These are phyloP conservation scores for Gorsachius goisagi DNA, from an alignment of 2,113 vertebrate genomes.

Conservation along the genomic window DNA sequence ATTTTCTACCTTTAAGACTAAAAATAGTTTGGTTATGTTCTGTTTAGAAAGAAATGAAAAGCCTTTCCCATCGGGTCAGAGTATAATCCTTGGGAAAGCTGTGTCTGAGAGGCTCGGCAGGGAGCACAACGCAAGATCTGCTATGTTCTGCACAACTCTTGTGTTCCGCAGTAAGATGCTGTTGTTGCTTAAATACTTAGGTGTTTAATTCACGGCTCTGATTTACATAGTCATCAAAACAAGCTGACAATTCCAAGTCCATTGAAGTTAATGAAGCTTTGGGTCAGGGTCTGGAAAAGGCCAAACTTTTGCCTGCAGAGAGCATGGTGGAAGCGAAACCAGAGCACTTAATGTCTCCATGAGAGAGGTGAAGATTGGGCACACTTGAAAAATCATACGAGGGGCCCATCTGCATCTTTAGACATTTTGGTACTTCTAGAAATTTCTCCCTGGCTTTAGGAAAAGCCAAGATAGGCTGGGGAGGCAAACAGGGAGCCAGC, in stretches of 20 bases:
- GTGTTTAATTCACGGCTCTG: background rate
- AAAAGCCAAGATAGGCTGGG: background rate
- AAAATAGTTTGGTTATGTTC: background rate
- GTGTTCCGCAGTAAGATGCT: background rate
- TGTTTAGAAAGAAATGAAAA: background rate
- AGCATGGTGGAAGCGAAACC: background rate
- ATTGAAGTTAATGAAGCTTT: background rate
- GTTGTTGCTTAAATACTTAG: background rate
- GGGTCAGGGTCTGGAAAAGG: background rate
- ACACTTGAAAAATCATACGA: accelerated
- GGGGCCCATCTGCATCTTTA: accelerated
- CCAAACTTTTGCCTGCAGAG: background rate
- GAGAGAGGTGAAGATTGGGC: background rate
- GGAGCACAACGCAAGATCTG: accelerated
- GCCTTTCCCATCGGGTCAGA: background rate
- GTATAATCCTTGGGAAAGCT: background rate
- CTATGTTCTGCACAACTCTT: background rate
- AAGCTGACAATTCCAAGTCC: background rate
- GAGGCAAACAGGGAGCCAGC: accelerated
- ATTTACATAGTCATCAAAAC: background rate
- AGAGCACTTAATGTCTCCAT: accelerated
- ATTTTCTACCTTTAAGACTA: background rate
- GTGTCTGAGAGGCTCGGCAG: background rate
- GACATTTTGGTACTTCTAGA: background rate
- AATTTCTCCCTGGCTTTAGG: background rate